Percentiles rank a stretch among this genome's conserved stretches.
Conservation (phyloP, 2,113 vertebrate species). For the Anhinga anhinga region DNA sequence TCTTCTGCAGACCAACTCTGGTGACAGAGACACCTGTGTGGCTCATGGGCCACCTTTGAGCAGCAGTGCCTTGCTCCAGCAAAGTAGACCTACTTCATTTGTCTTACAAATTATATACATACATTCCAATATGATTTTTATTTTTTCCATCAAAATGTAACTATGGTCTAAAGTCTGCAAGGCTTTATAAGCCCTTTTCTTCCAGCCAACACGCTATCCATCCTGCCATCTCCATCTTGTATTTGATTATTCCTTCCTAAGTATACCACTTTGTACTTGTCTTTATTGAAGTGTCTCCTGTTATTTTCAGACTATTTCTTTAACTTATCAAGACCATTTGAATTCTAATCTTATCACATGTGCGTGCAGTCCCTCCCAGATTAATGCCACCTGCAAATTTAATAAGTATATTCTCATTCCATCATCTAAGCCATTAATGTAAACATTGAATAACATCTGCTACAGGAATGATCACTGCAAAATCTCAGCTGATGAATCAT, state of each 20-base stretch:
- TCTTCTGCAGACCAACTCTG: background rate
- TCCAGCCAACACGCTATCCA: background rate
- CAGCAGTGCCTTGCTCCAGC: background rate
- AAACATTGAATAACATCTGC: slow-evolving; percentile 53
- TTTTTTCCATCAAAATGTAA: background rate
- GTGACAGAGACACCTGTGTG: background rate
- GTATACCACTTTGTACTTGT: background rate
- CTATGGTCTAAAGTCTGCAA: background rate
- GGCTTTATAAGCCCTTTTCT: background rate
- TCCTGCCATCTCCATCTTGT: background rate
- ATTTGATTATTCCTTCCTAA: background rate
- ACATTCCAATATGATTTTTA: background rate
- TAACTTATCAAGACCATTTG: background rate
- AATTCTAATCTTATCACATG: background rate
- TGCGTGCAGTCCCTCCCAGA: slow-evolving; percentile 1
- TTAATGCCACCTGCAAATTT: slow-evolving; percentile 54
- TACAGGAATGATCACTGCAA: slow-evolving; percentile 15
- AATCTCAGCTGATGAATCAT: slow-evolving; percentile 51
- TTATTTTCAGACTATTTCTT: slow-evolving; percentile 12
- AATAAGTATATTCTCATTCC: slow-evolving; percentile 38
- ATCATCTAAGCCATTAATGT: slow-evolving; percentile 49
- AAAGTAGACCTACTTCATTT: background rate
- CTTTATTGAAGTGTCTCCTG: background rate
- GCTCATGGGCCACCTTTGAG: background rate
- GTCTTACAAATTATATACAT: background rate